Evolutionary conservation across 1,140 invertebrate genomes (phyloP).

Genomic region (Venturia canescens): DNA sequence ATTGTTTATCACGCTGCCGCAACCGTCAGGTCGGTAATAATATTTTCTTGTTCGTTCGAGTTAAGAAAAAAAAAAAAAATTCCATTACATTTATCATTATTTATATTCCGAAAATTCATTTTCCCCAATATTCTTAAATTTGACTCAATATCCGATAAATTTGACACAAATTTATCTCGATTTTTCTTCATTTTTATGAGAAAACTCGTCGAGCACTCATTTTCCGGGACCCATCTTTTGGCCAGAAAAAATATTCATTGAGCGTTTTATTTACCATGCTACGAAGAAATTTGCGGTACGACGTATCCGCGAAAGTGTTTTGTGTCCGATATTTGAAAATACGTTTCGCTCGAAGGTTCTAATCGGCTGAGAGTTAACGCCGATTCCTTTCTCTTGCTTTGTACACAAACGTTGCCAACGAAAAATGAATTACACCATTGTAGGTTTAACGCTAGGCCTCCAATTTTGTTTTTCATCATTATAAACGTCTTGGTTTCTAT

Average conservation of each 20-base stretch:
- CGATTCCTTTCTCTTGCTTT: conserved; percentile 32
- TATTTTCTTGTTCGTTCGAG: neutral
- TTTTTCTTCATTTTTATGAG: too few relatives aligned
- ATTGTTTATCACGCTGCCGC: conserved; percentile 95
- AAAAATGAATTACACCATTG: conserved; percentile 21
- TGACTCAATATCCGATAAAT: too few relatives aligned
- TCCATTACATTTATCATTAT: too few relatives aligned
- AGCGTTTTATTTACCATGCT: too few relatives aligned
- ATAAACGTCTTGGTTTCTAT: too few relatives aligned
- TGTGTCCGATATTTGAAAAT: neutral
- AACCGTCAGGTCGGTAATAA: conserved; percentile 81
- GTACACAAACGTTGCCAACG: neutral
- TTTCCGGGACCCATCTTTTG: neutral
- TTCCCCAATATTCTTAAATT: too few relatives aligned
- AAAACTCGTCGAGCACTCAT: too few relatives aligned
- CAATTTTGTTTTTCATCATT: too few relatives aligned
- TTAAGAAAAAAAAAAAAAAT: neutral
- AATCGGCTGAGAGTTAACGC: conserved; percentile 40
- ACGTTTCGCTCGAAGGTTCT: conserved; percentile 32
- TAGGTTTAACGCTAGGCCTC: neutral
- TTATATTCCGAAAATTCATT: too few relatives aligned
- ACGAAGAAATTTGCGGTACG: too few relatives aligned
- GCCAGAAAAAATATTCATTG: neutral
- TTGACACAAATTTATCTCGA: too few relatives aligned
- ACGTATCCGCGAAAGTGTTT: neutral